Evolutionary conservation across 2,888 invertebrate species (phyloP), one percentile per base, ranked within the genome.

Genomic region (Epsilonema sp.): DNA sequence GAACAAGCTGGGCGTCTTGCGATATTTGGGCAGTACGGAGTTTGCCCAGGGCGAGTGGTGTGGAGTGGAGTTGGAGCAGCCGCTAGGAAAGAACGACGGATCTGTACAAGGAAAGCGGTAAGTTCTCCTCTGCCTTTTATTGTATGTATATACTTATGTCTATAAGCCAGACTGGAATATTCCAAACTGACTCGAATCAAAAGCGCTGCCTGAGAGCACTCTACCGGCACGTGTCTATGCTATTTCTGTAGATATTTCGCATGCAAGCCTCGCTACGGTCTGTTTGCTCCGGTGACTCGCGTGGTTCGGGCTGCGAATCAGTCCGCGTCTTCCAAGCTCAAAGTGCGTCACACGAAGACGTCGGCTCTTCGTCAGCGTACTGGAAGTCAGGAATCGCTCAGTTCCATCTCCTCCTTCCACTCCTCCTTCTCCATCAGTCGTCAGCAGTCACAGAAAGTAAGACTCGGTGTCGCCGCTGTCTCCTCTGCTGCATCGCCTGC

Each of bases 31-130:
- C 2, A 54, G 54, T 4, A 64, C 69, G 45, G 65, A 68, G 49
- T 69, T 70, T 36, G 87, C 90, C 1, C 68, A 78, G 31, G 92
- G 92, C 31, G 78, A 85, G 56, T 92, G 90, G 90, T 89, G 83
- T 52, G 92, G 92, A 23, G 80, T 94, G 21, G 89, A 92, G 67
- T 73, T 94, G 55, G 89, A 90, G 64, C 86, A 89, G 54, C 79
- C 85, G 1, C 70, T 80, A 50, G 94, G 94, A 46, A 92, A 92
- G 70, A 92, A 94, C 67, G 89, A 94, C 64, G 92, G 94, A 49
- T 78, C 83, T 44, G 86, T 92, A 26, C 82, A 79, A 54, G 87
- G 84, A 49, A 79, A 79, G 69, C 81, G 85, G 89, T 89, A 31
- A 31, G 16, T 11, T 16, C 16, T 8, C 31, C 31, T 31, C 16